Percentiles rank a stretch among this genome's conserved stretches.
Evolutionary conservation across 2,888 invertebrate species (phyloP).

Genomic region (Pherbina coryleti): DNA sequence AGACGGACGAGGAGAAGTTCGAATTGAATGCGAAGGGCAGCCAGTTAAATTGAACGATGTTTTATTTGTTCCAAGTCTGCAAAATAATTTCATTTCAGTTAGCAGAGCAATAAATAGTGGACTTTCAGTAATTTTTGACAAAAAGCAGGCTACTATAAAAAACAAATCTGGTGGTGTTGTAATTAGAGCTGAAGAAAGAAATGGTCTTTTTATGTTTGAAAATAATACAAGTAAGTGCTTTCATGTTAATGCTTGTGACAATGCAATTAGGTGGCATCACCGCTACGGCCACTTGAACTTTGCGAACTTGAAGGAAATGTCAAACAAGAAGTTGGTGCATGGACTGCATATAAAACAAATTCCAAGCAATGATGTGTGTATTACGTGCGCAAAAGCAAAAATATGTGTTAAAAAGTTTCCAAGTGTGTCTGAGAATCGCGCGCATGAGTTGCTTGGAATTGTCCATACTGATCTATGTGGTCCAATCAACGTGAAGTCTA

Average conservation of each 20-base stretch:
- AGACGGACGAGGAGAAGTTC: conserved; percentile 6
- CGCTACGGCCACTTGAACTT: conserved; percentile 36
- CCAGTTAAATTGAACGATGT: no score
- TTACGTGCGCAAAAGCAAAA: conserved; percentile 41
- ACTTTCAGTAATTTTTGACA: no score
- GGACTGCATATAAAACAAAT: conserved; percentile 16
- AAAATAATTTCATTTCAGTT: no score
- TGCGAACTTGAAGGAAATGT: conserved; percentile 16
- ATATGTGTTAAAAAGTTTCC: conserved; percentile 39
- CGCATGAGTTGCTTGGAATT: conserved; percentile 35
- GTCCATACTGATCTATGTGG: conserved; percentile 45
- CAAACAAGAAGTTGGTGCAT: background rate
- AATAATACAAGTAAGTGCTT: conserved; percentile 21
- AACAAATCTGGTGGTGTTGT: conserved; percentile 17
- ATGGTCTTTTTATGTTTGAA: conserved; percentile 27
- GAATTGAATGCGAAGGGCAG: background rate
- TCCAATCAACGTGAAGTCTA: conserved; percentile 42
- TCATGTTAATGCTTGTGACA: background rate
- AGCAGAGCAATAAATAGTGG: no score
- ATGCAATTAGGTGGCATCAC: conserved; percentile 28
- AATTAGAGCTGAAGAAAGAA: conserved; percentile 12
- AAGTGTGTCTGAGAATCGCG: conserved; percentile 32
- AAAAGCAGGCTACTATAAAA: no score
- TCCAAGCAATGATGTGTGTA: conserved; percentile 24
- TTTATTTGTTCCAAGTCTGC: no score